Percentiles rank a stretch among this genome's conserved stretches.
Conservation (phyloP, 2,888 invertebrate species). For the Macropis europaea region DNA sequence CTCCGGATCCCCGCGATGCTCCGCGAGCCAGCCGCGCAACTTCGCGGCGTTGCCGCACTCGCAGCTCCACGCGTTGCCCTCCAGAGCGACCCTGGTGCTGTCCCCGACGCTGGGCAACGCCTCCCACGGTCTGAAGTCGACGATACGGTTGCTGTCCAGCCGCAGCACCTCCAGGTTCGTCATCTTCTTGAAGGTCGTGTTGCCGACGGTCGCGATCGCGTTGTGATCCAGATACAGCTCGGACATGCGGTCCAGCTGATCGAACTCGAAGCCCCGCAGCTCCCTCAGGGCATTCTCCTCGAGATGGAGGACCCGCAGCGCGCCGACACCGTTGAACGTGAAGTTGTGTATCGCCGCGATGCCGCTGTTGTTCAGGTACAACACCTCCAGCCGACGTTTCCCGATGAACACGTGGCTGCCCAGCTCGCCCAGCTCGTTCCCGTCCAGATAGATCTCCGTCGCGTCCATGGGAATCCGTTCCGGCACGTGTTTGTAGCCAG, state of each 20-base stretch:
- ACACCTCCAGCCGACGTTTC: slow-evolving; percentile 89
- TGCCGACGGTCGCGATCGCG: slow-evolving; percentile 86
- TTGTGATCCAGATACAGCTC: slow-evolving; percentile 90
- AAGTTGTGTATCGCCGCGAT: slow-evolving; percentile 89
- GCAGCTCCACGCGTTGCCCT: slow-evolving; percentile 92
- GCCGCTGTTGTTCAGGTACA: slow-evolving; percentile 90
- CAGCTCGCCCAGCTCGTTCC: slow-evolving; percentile 89
- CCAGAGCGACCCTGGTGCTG: slow-evolving; percentile 86
- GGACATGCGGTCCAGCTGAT: slow-evolving; percentile 86
- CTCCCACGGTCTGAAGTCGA: slow-evolving; percentile 87
- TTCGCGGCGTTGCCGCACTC: slow-evolving; percentile 87
- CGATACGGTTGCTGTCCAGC: slow-evolving; percentile 89
- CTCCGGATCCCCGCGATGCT: slow-evolving; percentile 85
- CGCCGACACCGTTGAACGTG: slow-evolving; percentile 90
- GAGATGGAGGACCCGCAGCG: slow-evolving; percentile 87
- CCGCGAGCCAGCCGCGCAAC: slow-evolving; percentile 86
- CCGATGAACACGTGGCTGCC: slow-evolving; percentile 93
- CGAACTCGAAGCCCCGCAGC: slow-evolving; percentile 89
- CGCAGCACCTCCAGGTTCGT: slow-evolving; percentile 86
- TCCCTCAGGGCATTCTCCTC: slow-evolving; percentile 88
- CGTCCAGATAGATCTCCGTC: slow-evolving; percentile 92
- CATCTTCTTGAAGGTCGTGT: slow-evolving; percentile 88
- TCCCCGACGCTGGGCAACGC: slow-evolving; percentile 82
- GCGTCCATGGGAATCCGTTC: slow-evolving; percentile 93
- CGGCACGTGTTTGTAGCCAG: slow-evolving; percentile 88